phyloP scores from a whole-genome alignment of 2,113 vertebrate genomes.

The Picathartes gymnocephalus region DNA sequence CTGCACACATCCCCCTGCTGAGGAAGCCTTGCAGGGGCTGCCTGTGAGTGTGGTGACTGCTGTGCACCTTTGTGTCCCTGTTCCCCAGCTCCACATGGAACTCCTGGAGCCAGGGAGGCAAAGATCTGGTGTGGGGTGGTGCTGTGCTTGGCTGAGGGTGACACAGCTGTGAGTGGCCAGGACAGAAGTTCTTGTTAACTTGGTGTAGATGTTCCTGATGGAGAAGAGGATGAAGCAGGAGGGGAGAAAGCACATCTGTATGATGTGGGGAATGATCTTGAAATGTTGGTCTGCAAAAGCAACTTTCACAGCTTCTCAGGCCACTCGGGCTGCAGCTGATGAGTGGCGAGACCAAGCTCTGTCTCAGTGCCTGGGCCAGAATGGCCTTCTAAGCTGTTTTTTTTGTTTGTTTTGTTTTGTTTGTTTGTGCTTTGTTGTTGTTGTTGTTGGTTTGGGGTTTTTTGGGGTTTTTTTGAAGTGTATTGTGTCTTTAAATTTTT shows the following conservation, averaged over 20 bases:
- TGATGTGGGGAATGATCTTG: background rate
- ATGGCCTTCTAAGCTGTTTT: background rate
- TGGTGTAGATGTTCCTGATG: background rate
- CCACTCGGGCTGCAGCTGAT: background rate
- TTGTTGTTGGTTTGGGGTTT: too few species aligned
- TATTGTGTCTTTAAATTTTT: background rate
- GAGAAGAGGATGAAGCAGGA: background rate
- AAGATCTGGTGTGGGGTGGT: background rate
- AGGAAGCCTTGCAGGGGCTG: background rate
- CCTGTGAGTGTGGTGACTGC: accelerated
- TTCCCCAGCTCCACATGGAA: accelerated
- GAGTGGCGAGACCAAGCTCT: background rate
- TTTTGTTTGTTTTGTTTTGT: background rate
- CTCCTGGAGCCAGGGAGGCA: accelerated
- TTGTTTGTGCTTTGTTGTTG: too few species aligned
- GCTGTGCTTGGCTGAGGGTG: background rate
- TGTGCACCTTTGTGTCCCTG: accelerated
- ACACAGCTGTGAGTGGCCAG: background rate
- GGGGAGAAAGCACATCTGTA: background rate
- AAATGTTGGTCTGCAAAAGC: background rate
- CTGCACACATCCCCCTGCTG: background rate
- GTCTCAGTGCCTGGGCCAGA: background rate
- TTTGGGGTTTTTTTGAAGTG: background rate
- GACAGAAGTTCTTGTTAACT: background rate
- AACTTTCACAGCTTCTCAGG: background rate